Conservation (phyloP, 2,888 invertebrate genomes). For the Cryptus viduatorius region DNA sequence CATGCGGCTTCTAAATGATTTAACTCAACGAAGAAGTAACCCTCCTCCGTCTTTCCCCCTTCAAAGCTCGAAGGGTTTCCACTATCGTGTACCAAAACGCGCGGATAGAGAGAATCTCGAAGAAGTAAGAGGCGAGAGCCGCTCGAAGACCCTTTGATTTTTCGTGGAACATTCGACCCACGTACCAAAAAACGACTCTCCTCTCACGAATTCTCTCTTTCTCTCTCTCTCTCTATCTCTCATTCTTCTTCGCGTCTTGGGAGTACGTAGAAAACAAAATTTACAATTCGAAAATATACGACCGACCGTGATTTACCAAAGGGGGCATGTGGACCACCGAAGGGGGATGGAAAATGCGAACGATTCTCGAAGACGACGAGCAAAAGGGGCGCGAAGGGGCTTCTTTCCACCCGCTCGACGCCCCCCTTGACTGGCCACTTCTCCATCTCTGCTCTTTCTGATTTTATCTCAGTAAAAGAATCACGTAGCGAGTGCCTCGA, state of each 20-base stretch:
- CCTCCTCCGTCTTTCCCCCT: not conserved
- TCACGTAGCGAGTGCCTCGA: constrained; percentile 61
- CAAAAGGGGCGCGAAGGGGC: not conserved
- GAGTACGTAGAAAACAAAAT: constrained; percentile 63
- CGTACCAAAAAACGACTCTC: constrained; percentile 53
- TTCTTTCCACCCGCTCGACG: not conserved
- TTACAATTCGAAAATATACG: constrained; percentile 64
- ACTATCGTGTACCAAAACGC: constrained; percentile 1
- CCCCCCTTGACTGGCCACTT: constrained; percentile 2
- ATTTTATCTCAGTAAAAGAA: constrained; percentile 63
- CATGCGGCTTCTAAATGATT: constrained; percentile 54
- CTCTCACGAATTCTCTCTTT: not conserved
- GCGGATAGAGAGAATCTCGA: constrained; percentile 12
- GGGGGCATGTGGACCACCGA: constrained; percentile 6
- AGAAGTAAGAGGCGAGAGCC: not conserved
- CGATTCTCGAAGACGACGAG: constrained; percentile 41
- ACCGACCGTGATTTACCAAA: constrained; percentile 59
- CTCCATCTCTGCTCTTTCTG: constrained; percentile 40
- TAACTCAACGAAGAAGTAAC: constrained; percentile 29
- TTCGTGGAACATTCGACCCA: constrained; percentile 59
- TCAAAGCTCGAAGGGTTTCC: constrained; percentile 33
- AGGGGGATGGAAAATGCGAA: constrained; percentile 47
- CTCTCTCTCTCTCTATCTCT: not conserved
- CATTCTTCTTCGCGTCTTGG: constrained; percentile 21
- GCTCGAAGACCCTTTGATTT: constrained; percentile 58